A percentile compares a stretch with the other conserved stretches of the same genome.
phyloP scores from a whole-genome alignment of 1,140 invertebrate species.

The Apis laboriosa region DNA sequence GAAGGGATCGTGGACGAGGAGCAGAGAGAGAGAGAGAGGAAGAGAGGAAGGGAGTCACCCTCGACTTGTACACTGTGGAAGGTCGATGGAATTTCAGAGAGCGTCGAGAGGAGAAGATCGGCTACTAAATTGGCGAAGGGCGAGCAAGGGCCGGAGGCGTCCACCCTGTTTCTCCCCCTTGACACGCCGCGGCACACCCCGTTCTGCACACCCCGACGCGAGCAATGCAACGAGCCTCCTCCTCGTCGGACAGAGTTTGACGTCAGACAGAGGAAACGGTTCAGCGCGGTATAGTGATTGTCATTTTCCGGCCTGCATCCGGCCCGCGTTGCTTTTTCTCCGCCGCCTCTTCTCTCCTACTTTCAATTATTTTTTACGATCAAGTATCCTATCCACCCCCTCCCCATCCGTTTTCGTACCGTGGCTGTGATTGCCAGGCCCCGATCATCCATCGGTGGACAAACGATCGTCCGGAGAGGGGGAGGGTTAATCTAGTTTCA shows the following conservation, averaged over 20 bases:
- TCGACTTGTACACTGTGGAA: slow-evolving; percentile 44
- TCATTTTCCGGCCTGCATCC: slow-evolving; percentile 78
- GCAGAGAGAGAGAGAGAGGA: neutral
- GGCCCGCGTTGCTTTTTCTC: slow-evolving; percentile 71
- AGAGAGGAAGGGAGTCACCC: slow-evolving; percentile 34
- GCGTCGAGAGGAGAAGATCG: slow-evolving; percentile 56
- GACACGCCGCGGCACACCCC: neutral
- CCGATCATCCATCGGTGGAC: slow-evolving; percentile 15
- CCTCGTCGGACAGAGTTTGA: slow-evolving; percentile 55
- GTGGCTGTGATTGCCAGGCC: slow-evolving; percentile 43
- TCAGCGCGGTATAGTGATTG: slow-evolving; percentile 73
- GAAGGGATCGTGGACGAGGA: neutral
- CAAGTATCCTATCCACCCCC: slow-evolving; percentile 63
- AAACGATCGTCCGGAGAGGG: slow-evolving; percentile 1
- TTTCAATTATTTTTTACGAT: slow-evolving; percentile 77
- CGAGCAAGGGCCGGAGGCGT: slow-evolving; percentile 39
- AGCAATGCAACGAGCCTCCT: slow-evolving; percentile 23
- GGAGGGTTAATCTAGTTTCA: slow-evolving; percentile 22
- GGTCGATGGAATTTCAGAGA: slow-evolving; percentile 57
- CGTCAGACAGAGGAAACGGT: slow-evolving; percentile 74
- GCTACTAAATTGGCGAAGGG: slow-evolving; percentile 60
- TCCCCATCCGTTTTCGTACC: slow-evolving; percentile 38
- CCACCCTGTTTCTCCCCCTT: slow-evolving; percentile 33
- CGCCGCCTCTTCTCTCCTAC: slow-evolving; percentile 58
- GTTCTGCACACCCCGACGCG: slow-evolving; percentile 13